Evolutionary conservation across 2,888 invertebrate species (phyloP), one percentile per base, ranked within the genome.

Genomic region (Aphidoletes aphidimyza): DNA sequence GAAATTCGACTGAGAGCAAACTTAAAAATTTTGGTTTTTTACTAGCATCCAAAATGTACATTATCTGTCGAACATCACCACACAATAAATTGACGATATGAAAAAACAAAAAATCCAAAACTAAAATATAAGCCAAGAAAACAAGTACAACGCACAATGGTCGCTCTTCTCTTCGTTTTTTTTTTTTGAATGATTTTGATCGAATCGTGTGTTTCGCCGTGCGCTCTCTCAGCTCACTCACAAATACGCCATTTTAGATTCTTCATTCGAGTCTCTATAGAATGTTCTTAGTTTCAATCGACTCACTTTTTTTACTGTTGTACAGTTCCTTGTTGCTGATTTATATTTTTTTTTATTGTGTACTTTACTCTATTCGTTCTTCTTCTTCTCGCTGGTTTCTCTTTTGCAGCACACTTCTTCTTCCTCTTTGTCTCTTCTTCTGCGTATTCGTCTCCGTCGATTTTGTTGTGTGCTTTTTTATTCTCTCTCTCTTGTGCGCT

Each of bases 171-270:
- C 14, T 30, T 11, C 30, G 11, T 34, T 69, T 0, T 34, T 69
- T 3, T 30, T 2, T 30, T 14, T 30, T 8, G 0, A 30, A 34
- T 34, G 34, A 17, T 69, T 69, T 69, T 69, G 69, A 69, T 69
- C 26, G 34, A 30, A 69, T 30, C 17, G 47, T 47, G n/a, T n/a
- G n/a, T n/a, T n/a, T n/a, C n/a, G 26, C 69, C 34, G 11, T 69
- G 69, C 34, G 34, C 34, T 69, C 11, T 14, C 14, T 69, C 14
- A 30, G 34, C 69, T 69, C 69, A n/a, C n/a, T 54, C 9, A 69
- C 69, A 69, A 69, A 69, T 69, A 69, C 69, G 69, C 69, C 69
- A 69, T 69, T 69, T 69, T 69, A 69, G 69, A 69, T 69, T 69
- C 30, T 30, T 69, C 69, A 69, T 69, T n/a, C 69, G 69, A 69